Conservation (phyloP, 2,888 invertebrate genomes). For the Cerastoderma edule region DNA sequence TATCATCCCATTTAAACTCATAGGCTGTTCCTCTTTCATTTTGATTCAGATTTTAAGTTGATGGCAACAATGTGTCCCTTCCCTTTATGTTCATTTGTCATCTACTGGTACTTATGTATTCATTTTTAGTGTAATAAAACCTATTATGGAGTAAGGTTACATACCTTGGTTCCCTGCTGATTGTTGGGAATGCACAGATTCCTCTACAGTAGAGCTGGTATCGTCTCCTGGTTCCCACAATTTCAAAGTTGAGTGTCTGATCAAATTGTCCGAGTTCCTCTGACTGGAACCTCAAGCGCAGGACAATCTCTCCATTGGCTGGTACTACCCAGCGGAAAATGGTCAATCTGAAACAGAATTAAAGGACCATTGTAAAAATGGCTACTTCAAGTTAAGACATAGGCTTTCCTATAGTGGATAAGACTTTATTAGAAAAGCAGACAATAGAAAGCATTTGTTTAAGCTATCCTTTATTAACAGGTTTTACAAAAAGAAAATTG, state of each 20-base stretch:
- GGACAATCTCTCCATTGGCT: slow-evolving; percentile 78
- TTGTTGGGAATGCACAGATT: slow-evolving; percentile 83
- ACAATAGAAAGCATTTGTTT: no score
- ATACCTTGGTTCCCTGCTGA: slow-evolving; percentile 83
- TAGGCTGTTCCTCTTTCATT: no score
- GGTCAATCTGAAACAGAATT: slow-evolving; percentile 70
- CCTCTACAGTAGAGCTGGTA: slow-evolving; percentile 84
- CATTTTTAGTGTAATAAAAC: neutral
- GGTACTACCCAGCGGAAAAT: slow-evolving; percentile 83
- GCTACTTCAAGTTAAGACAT: no score
- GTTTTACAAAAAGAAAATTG: no score
- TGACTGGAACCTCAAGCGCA: slow-evolving; percentile 82
- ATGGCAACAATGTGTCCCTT: neutral
- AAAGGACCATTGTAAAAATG: neutral
- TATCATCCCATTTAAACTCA: no score
- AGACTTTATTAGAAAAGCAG: no score
- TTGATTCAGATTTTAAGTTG: neutral
- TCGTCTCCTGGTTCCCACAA: slow-evolving; percentile 82
- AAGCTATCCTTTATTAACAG: no score
- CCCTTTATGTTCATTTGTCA: neutral
- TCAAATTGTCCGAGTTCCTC: slow-evolving; percentile 84
- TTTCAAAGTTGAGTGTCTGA: slow-evolving; percentile 84
- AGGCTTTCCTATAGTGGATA: no score
- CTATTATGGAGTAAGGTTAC: neutral
- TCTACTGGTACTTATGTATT: neutral